Evolutionary conservation across 2,888 invertebrate species (phyloP).

Genomic region (Tubulanus polymorphus): DNA sequence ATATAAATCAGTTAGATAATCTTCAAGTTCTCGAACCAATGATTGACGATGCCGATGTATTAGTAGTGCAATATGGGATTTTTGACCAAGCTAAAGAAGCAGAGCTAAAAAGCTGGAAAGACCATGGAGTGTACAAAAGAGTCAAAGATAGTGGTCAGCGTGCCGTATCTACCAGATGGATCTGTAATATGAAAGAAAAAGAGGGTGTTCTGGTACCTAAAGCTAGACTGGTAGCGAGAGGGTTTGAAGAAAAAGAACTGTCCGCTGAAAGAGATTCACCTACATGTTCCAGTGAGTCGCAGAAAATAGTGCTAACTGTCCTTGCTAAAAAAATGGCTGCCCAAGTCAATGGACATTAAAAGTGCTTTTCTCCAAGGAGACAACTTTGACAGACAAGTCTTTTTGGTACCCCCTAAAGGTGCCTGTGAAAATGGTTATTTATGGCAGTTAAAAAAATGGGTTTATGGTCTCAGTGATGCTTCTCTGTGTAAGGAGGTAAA

Average conservation of each 20-base stretch:
- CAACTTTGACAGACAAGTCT: constrained; percentile 17
- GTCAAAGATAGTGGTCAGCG: constrained; percentile 9
- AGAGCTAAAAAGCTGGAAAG: constrained; percentile 15
- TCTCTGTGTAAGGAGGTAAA: too few species aligned
- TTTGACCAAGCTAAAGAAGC: constrained; percentile 15
- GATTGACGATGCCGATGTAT: too few species aligned
- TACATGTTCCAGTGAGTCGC: constrained; percentile 16
- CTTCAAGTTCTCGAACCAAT: too few species aligned
- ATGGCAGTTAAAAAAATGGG: constrained; percentile 22
- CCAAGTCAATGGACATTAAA: constrained; percentile 25
- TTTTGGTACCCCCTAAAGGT: constrained; percentile 15
- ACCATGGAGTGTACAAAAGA: constrained; percentile 16
- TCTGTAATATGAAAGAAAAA: constrained; percentile 12
- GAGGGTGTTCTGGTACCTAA: constrained; percentile 5
- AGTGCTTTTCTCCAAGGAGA: constrained; percentile 25
- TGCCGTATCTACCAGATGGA: constrained; percentile 11
- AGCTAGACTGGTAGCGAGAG: constrained; percentile 21
- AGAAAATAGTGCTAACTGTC: too few species aligned
- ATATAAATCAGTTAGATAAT: too few species aligned
- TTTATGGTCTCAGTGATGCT: constrained; percentile 24
- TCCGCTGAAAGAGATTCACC: constrained; percentile 9
- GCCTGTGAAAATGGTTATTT: constrained; percentile 4
- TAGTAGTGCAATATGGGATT: too few species aligned
- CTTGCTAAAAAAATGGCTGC: constrained; percentile 18
- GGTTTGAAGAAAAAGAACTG: constrained; percentile 16